phyloP scores from a whole-genome alignment of 2,888 invertebrate species.

The Apamea epomidion region DNA sequence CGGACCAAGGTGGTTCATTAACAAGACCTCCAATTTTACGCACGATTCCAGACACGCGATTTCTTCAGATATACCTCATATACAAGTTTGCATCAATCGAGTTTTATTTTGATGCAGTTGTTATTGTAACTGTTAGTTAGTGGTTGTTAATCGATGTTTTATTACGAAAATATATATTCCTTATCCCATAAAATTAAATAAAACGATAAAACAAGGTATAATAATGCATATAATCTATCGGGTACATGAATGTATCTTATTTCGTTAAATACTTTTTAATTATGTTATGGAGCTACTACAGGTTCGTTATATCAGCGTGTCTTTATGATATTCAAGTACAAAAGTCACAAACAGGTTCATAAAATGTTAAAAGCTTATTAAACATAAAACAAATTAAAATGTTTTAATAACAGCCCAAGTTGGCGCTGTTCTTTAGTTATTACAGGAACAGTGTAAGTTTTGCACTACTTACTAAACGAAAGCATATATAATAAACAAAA shows the following conservation, averaged over 20 bases:
- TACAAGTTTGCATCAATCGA: slow-evolving; percentile 15
- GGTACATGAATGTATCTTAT: neutral
- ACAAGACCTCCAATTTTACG: slow-evolving; percentile 64
- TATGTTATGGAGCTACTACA: neutral
- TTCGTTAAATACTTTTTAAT: neutral
- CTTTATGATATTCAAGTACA: neutral
- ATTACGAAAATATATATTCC: slow-evolving; percentile 53
- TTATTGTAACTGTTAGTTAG: neutral
- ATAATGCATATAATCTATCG: neutral
- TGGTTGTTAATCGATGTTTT: neutral
- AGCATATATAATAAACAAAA: neutral
- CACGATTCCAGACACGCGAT: slow-evolving; percentile 61
- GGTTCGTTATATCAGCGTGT: too few relatives aligned
- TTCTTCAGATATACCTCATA: slow-evolving; percentile 46
- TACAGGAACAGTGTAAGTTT: neutral
- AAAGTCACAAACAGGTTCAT: neutral
- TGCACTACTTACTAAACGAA: neutral
- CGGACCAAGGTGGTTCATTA: slow-evolving; percentile 73
- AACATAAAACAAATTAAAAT: neutral
- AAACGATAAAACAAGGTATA: neutral
- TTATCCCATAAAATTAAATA: neutral
- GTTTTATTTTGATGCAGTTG: slow-evolving; percentile 16
- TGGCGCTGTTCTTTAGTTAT: neutral
- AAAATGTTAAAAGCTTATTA: neutral
- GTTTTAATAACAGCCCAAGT: too few relatives aligned